Evolutionary conservation across 2,888 invertebrate species (phyloP), one percentile per base, ranked within the genome.

Genomic region (Dryococelus australis): DNA sequence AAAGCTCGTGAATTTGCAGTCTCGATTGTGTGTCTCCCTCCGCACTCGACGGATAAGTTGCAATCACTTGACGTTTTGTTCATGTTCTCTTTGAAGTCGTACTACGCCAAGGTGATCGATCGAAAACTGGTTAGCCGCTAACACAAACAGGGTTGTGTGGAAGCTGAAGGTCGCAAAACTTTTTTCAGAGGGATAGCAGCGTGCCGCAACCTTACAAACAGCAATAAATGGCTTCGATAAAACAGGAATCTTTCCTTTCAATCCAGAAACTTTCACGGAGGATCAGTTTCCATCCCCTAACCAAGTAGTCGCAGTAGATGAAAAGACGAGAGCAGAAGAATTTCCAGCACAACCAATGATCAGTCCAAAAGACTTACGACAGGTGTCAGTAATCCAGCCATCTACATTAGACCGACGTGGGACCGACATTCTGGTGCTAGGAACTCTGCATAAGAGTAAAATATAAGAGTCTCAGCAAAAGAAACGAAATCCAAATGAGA

Each of bases 171-270:
- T 80, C 24, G 80, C 80, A 13, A 10, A 26, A 80, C 80, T 80
- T 80, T n/a, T 80, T 80, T 9, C 27, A 12, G 28, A 80, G 28
- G n/a, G 80, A 26, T n/a, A 80, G 4, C 12, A 27, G 26, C 80
- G 28, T 27, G 80, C 26, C n/a, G 80, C n/a, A 80, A 80, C 80
- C 24, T 28, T 80, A 24, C 27, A 80, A 80, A 80, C 80, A 20
- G 80, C 80, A n/a, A 13, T 80, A 12, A 80, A 80, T 26, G 80
- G 26, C 26, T n/a, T 80, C 80, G n/a, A 28, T 13, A 80, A 80
- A 28, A 80, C 80, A 80, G 80, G 80, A 26, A 26, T 80, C 24
- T 80, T 27, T 80, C 26, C 80, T n/a, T 80, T 80, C 80, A 80
- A 80, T 80, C n/a, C 80, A n/a, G 80, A 80, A 27, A 80, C n/a